These are phyloP conservation scores for Erythrolamprus reginae DNA, from an alignment of 2,113 vertebrate species.

Conservation along the genomic window DNA sequence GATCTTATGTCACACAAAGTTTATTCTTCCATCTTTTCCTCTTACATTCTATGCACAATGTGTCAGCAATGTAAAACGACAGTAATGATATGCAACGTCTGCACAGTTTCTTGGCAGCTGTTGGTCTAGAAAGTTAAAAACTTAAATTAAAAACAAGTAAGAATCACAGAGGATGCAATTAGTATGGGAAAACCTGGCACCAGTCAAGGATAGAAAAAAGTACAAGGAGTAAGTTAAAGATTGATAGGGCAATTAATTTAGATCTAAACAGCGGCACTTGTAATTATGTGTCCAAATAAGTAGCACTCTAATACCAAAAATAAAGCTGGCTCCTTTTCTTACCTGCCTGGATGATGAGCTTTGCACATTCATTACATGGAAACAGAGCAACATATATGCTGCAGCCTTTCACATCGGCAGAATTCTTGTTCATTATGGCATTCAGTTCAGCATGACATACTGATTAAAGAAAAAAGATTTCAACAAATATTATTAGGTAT, in stretches of 20 bases:
- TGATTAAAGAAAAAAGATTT: constrained; percentile 52
- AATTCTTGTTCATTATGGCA: constrained; percentile 98
- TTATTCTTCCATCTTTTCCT: constrained; percentile 61
- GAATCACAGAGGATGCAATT: constrained; percentile 74
- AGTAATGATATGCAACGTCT: constrained; percentile 71
- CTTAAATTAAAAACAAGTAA: constrained; percentile 72
- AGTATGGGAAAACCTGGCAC: constrained; percentile 69
- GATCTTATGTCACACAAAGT: constrained; percentile 68
- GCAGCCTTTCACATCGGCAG: constrained; percentile 90
- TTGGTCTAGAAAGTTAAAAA: constrained; percentile 71
- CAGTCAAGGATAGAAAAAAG: constrained; percentile 51
- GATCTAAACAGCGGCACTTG: constrained; percentile 58
- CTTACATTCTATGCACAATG: constrained; percentile 44
- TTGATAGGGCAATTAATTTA: constrained; percentile 71
- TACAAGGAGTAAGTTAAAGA: constrained; percentile 59
- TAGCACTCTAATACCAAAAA: constrained; percentile 46
- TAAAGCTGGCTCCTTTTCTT: constrained; percentile 52
- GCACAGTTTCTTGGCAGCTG: constrained; percentile 67
- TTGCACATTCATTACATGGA: constrained; percentile 97
- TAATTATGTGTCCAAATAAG: constrained; percentile 41
- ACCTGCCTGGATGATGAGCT: constrained; percentile 97
- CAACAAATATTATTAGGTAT: constrained; percentile 30
- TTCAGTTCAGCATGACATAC: constrained; percentile 96
- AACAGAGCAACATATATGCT: constrained; percentile 94
- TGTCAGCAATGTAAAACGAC: constrained; percentile 66